Percentiles rank a stretch among this genome's conserved stretches.
Conservation (phyloP, 2,113 vertebrate genomes). For the Eleginops maclovinus region DNA sequence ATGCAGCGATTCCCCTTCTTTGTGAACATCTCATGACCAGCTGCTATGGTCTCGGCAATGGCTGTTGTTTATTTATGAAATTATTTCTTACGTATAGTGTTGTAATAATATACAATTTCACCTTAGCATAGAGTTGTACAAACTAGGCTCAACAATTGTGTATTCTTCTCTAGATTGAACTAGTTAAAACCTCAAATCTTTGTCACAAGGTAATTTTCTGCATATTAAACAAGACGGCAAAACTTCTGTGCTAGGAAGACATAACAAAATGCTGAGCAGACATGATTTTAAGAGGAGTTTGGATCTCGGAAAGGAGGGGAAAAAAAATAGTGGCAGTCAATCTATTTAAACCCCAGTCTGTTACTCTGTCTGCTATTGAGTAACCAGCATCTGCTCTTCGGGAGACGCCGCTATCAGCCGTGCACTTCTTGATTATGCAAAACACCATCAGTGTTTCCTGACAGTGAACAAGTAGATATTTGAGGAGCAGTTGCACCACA, state of each 20-base stretch:
- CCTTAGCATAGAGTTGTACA: not conserved
- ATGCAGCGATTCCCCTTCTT: constrained; percentile 21
- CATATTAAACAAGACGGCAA: constrained; percentile 79
- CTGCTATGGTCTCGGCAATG: not conserved
- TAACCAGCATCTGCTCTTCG: constrained; percentile 78
- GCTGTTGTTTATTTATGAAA: not conserved
- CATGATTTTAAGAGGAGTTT: constrained; percentile 73
- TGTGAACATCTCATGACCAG: not conserved
- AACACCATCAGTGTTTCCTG: constrained; percentile 69
- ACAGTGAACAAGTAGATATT: constrained; percentile 44
- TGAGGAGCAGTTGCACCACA: constrained; percentile 34
- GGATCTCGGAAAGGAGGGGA: constrained; percentile 71
- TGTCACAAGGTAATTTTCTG: constrained; percentile 74
- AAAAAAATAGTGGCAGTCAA: constrained; percentile 61
- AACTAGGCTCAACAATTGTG: constrained; percentile 4
- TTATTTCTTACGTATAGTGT: not conserved
- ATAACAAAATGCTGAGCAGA: constrained; percentile 81
- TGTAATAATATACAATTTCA: not conserved
- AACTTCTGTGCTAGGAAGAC: constrained; percentile 72
- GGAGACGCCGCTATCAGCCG: constrained; percentile 69
- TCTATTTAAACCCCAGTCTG: constrained; percentile 80
- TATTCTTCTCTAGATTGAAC: constrained; percentile 38
- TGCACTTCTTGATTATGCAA: constrained; percentile 76
- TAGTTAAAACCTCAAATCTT: constrained; percentile 58
- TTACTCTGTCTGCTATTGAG: constrained; percentile 81